Conservation (phyloP, 2,888 invertebrate species). For the Amaurobius ferox region DNA sequence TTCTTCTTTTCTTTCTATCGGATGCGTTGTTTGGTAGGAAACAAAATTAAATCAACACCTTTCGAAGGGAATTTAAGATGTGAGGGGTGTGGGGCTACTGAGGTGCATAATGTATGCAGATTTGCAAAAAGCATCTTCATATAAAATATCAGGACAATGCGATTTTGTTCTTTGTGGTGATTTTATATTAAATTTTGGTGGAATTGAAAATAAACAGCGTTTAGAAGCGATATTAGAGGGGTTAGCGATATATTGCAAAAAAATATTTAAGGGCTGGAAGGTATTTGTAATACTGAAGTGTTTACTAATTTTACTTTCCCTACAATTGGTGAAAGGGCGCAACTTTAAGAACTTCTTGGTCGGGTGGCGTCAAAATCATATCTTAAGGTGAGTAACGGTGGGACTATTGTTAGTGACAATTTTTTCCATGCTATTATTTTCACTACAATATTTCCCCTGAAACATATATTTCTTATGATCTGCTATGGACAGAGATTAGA, state of each 20-base stretch:
- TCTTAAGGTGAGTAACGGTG: too few species aligned
- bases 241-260: background rate
- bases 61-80: conserved; percentile 19
- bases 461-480: too few species aligned
- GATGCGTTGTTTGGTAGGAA: background rate
- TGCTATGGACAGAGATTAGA: too few species aligned
- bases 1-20: background rate
- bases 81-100: background rate
- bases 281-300: too few species aligned
- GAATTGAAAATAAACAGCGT: conserved; percentile 13
- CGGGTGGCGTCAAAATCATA: too few species aligned
- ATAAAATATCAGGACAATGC: conserved; percentile 24
- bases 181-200: conserved; percentile 21
- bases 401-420: too few species aligned
- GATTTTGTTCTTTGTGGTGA: conserved; percentile 12
- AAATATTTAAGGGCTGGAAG: too few species aligned
- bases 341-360: too few species aligned
- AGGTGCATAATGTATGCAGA: conserved; percentile 62
- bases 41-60: conserved; percentile 56
- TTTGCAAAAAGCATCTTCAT: conserved; percentile 64
- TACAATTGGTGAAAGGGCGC: too few species aligned
- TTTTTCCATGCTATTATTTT: too few species aligned
- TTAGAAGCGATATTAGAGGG: background rate
- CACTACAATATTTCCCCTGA: too few species aligned
- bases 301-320: too few species aligned